Percentiles rank a stretch among this genome's conserved stretches.
These are phyloP conservation scores for Galerucella nymphaeae DNA, from an alignment of 2,888 invertebrate species.

Conservation along the genomic window DNA sequence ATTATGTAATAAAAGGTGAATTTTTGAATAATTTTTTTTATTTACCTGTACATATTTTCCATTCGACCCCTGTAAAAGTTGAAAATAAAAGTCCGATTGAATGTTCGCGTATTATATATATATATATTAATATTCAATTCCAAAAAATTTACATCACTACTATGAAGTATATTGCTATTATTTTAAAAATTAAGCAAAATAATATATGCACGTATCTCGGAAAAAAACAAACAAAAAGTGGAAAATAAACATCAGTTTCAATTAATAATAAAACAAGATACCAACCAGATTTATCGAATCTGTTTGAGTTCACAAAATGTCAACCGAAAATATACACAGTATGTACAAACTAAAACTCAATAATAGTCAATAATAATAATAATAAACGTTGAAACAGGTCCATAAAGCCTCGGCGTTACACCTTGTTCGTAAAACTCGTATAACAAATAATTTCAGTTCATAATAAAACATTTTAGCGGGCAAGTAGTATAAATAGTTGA, in stretches of 20 bases:
- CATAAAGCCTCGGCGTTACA: constrained; percentile 36
- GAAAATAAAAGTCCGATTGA: constrained; percentile 29
- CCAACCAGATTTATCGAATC: constrained; percentile 34
- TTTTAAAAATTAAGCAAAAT: constrained; percentile 41
- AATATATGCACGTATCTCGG: constrained; percentile 37
- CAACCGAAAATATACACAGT: constrained; percentile 42
- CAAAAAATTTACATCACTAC: constrained; percentile 43
- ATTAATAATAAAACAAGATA: constrained; percentile 36
- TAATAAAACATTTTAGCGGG: not conserved
- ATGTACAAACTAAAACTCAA: constrained; percentile 43
- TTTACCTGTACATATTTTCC: too few species aligned
- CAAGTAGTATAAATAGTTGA: constrained; percentile 17
- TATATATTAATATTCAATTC: constrained; percentile 44
- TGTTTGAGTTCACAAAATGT: constrained; percentile 38
- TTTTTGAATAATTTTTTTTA: too few species aligned
- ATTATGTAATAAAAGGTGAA: too few species aligned
- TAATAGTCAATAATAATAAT: constrained; percentile 29
- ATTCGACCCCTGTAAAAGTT: not conserved
- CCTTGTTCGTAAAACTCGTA: constrained; percentile 26
- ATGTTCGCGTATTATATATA: constrained; percentile 44
- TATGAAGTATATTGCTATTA: constrained; percentile 42
- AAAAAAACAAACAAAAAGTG: not conserved
- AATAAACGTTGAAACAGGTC: constrained; percentile 36
- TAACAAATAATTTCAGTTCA: constrained; percentile 34
- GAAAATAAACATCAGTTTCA: constrained; percentile 26